These are phyloP conservation scores for Teinopalpus imperialis DNA, from an alignment of 2,888 invertebrate genomes.

Conservation along the genomic window DNA sequence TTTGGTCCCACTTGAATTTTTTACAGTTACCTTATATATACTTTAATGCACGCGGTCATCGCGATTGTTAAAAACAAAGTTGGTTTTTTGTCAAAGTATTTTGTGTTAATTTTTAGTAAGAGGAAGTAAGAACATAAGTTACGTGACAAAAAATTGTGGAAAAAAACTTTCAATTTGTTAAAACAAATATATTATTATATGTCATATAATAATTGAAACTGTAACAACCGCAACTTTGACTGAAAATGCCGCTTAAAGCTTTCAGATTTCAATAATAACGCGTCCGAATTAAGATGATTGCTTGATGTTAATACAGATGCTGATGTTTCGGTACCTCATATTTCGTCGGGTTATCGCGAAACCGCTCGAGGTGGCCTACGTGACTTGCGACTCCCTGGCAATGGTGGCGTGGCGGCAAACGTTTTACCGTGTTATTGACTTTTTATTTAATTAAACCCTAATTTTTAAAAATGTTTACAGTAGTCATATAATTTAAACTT, in stretches of 20 bases:
- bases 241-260: constrained; percentile 24
- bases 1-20: too few species aligned
- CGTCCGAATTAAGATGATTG: constrained; percentile 35
- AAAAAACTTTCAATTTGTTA: too few species aligned
- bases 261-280: constrained; percentile 29
- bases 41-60: too few species aligned
- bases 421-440: constrained; percentile 73
- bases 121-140: too few species aligned
- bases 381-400: constrained; percentile 70
- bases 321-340: constrained; percentile 37
- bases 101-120: too few species aligned
- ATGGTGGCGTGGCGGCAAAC: constrained; percentile 75
- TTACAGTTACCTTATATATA: too few species aligned
- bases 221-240: constrained; percentile 22
- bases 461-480: background rate
- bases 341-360: constrained; percentile 47
- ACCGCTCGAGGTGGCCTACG: constrained; percentile 72
- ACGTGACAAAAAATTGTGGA: too few species aligned
- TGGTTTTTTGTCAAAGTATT: too few species aligned
- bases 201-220: too few species aligned
- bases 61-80: too few species aligned
- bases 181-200: too few species aligned
- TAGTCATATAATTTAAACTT: background rate
- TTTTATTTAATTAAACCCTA: constrained; percentile 32
- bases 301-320: constrained; percentile 2